phyloP scores from a whole-genome alignment of 2,888 invertebrate genomes.

The Melanchra persicariae region DNA sequence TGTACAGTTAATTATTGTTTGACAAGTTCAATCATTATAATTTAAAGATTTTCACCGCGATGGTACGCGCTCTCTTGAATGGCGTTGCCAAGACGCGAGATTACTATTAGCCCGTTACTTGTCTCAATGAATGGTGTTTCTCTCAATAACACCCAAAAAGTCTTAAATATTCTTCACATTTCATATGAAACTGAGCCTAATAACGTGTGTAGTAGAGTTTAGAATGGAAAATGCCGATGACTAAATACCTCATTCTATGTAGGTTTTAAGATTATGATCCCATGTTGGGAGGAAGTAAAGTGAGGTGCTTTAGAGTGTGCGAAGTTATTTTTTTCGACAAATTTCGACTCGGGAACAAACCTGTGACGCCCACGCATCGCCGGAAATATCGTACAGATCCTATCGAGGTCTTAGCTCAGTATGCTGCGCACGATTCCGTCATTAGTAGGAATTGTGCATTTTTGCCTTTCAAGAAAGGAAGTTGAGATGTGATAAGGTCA shows the following conservation, averaged over 20 bases:
- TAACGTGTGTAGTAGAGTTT: slow-evolving; percentile 68
- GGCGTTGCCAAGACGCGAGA: slow-evolving; percentile 85
- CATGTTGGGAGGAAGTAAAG: slow-evolving; percentile 78
- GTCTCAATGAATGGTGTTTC: slow-evolving; percentile 88
- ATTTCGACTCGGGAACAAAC: slow-evolving; percentile 77
- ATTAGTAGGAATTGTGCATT: slow-evolving; percentile 86
- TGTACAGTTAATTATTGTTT: slow-evolving; percentile 5
- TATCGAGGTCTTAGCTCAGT: slow-evolving; percentile 81
- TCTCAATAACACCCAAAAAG: slow-evolving; percentile 79
- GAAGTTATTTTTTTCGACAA: slow-evolving; percentile 77
- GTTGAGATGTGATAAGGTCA: slow-evolving; percentile 79
- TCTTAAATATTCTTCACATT: slow-evolving; percentile 71
- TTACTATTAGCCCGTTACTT: slow-evolving; percentile 90
- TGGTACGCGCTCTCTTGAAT: slow-evolving; percentile 85
- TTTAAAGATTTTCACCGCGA: slow-evolving; percentile 69
- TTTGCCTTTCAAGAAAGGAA: slow-evolving; percentile 82
- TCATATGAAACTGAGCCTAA: slow-evolving; percentile 72
- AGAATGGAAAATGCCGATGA: slow-evolving; percentile 53
- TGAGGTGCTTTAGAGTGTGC: slow-evolving; percentile 81
- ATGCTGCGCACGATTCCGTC: slow-evolving; percentile 86
- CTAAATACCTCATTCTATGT: slow-evolving; percentile 71
- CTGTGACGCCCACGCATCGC: slow-evolving; percentile 83
- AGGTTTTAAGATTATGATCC: slow-evolving; percentile 76
- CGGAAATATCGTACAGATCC: slow-evolving; percentile 86
- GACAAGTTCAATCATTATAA: slow-evolving; percentile 40